Base-by-base conservation (phyloP, 2,888 invertebrate genomes). In the Dascillus cervinus region DNA sequence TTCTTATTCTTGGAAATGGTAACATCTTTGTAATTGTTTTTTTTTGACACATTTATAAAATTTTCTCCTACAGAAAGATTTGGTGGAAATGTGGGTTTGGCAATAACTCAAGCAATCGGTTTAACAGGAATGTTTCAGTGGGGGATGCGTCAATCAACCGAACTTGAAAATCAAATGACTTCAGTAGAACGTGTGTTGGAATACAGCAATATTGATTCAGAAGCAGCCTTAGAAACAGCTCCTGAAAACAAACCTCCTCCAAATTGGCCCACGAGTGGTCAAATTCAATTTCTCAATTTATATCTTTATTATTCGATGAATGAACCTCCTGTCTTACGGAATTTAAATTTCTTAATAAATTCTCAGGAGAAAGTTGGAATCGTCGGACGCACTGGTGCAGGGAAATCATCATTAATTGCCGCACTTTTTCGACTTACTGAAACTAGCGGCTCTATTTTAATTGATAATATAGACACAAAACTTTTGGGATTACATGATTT, bases 361-460 rank as follows among this genome's bases (percentile, higher is more conserved):
- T 70, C 79, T 11, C 75, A 75, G 37, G 75, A 76, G 66, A 82
- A 82, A 70, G 71, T 86, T n/a, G 87, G 87, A 4, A 79, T 87
- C 8, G 82, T 87, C 2, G 88, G 89, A 1, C 65, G 88, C 50
- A 89, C 89, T 0, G 89, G 89, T 0, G 88, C 88, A 13, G 85
- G 83, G 13, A 82, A 82, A 56, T 77, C 78, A 0, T 80, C 80
- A 0, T 46, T 82, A 12, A 77, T 81, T 29, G 70, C 79, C 4
- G 79, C 82, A 1, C 60, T 88, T 1, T 86, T 87, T 58, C 67
- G 79, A 22, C 52, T 82, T 29, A 70, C 73, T 0, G 71, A 75
- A 1, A 65, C 66, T 1, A 56, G 60, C 11, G 82, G 82, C 1
- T 46, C 52, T 1, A 71, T 82, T 25, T 49, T 66, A 25, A 76